Conservation (phyloP, 2,888 invertebrate species). For the Hyposoter didymator region DNA sequence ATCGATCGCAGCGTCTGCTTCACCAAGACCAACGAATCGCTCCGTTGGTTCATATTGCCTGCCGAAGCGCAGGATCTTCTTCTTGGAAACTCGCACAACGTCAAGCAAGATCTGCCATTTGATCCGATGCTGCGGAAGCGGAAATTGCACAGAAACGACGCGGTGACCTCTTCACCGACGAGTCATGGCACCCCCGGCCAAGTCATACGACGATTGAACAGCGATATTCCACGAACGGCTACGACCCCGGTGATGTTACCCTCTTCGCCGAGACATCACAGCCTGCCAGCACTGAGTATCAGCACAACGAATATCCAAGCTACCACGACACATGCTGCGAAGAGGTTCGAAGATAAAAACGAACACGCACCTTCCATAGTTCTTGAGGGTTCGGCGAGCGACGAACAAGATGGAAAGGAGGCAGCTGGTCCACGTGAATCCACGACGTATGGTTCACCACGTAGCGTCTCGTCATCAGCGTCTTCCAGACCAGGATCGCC, state of each 20-base stretch:
- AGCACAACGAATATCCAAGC: slow-evolving; percentile 42
- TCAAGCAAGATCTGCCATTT: slow-evolving; percentile 91
- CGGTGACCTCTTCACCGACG: slow-evolving; percentile 44
- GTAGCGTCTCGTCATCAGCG: slow-evolving; percentile 68
- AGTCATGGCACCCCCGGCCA: slow-evolving; percentile 68
- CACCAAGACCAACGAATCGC: slow-evolving; percentile 87
- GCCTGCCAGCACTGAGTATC: slow-evolving; percentile 86
- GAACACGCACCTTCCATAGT: slow-evolving; percentile 38
- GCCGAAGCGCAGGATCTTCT: slow-evolving; percentile 93
- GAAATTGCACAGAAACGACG: slow-evolving; percentile 56
- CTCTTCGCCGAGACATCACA: slow-evolving; percentile 88
- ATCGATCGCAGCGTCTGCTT: slow-evolving; percentile 90
- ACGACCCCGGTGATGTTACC: slow-evolving; percentile 83
- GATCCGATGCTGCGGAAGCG: slow-evolving; percentile 87
- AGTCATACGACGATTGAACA: slow-evolving; percentile 81
- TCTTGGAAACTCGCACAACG: slow-evolving; percentile 90
- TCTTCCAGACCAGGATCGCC: slow-evolving; percentile 80
- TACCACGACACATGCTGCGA: slow-evolving; percentile 13
- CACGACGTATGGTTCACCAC: slow-evolving; percentile 70
- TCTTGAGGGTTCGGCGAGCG: slow-evolving; percentile 65
- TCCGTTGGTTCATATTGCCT: slow-evolving; percentile 96
- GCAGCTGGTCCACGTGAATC: slow-evolving; percentile 11
- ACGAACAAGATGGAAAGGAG: slow-evolving; percentile 41
- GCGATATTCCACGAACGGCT: slow-evolving; percentile 80
- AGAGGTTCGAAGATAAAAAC: slow-evolving; percentile 47